Percentiles rank a stretch among this genome's conserved stretches.
These are phyloP conservation scores for Galaxea fascicularis DNA, from an alignment of 92 coral and sea anemone species.

Conservation along the genomic window DNA sequence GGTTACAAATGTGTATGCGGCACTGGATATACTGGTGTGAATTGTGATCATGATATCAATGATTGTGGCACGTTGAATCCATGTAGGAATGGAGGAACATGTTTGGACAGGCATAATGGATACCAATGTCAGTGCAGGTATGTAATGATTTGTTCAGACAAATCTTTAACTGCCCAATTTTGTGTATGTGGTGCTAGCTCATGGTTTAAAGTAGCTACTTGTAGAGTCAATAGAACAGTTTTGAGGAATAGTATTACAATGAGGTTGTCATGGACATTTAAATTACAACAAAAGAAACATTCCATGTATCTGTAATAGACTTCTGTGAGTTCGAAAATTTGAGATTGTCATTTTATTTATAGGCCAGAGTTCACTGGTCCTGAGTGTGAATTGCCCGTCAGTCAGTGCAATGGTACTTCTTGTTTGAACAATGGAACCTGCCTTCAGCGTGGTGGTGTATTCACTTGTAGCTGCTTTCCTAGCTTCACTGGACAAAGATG, in stretches of 20 bases:
- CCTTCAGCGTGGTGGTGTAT: conserved; percentile 76
- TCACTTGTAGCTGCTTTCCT: conserved; percentile 71
- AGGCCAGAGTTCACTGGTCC: conserved; percentile 89
- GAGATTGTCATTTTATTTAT: not conserved
- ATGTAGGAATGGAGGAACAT: conserved; percentile 94
- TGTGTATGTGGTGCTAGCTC: too few relatives aligned
- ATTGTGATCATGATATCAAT: conserved; percentile 83
- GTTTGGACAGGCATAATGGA: conserved; percentile 82
- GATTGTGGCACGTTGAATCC: conserved; percentile 92
- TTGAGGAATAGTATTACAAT: not conserved
- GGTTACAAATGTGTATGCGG: conserved; percentile 87
- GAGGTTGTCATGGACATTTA: not conserved
- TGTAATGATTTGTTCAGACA: not conserved
- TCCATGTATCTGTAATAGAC: not conserved
- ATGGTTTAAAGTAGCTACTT: too few relatives aligned
- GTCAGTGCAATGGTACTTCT: conserved; percentile 71
- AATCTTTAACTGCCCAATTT: too few relatives aligned
- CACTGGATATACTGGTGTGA: conserved; percentile 88
- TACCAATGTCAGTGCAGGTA: conserved; percentile 95
- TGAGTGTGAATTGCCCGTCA: conserved; percentile 78
- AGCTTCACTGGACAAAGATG: conserved; percentile 90
- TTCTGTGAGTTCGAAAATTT: not conserved
- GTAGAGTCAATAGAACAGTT: not conserved
- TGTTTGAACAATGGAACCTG: conserved; percentile 84
- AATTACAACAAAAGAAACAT: too few relatives aligned